Evolutionary conservation across 1,140 invertebrate species (phyloP).

Genomic region (Euura saliciscinereae): DNA sequence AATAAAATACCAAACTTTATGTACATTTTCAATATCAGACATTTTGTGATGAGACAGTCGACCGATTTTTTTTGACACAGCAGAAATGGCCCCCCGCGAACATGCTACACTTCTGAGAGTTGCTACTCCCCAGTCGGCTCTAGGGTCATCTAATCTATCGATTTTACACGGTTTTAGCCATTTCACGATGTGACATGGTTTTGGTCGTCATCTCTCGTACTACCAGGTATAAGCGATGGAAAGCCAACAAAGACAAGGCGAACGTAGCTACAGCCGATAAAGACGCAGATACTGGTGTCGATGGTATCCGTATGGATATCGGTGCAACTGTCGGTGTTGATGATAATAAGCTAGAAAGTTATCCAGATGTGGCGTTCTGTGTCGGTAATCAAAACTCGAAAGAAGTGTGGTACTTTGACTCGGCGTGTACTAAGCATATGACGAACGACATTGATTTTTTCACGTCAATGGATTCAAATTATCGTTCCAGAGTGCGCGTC

Average conservation of each 20-base stretch:
- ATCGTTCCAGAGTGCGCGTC: slow-evolving; percentile 14
- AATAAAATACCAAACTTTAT: too few relatives aligned
- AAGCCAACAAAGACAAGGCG: slow-evolving; percentile 3
- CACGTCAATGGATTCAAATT: background rate
- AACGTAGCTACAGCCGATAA: slow-evolving; percentile 12
- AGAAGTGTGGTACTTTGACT: slow-evolving; percentile 18
- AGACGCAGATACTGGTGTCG: background rate
- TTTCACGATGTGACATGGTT: too few relatives aligned
- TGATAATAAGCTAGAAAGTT: background rate
- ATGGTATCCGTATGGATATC: too few relatives aligned
- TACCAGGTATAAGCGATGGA: slow-evolving; percentile 2
- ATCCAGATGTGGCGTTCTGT: background rate
- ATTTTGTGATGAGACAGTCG: too few relatives aligned
- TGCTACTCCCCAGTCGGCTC: too few relatives aligned
- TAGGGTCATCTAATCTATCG: too few relatives aligned
- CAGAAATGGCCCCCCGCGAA: too few relatives aligned
- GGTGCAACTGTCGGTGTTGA: slow-evolving; percentile 9
- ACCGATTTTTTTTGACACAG: too few relatives aligned
- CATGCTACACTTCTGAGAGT: too few relatives aligned
- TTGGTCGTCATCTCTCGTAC: too few relatives aligned
- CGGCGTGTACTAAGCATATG: slow-evolving; percentile 23
- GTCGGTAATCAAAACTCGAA: background rate
- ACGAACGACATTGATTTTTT: slow-evolving; percentile 14
- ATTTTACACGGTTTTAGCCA: too few relatives aligned
- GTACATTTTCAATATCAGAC: too few relatives aligned